Evolutionary conservation across 2,888 invertebrate species (phyloP), one percentile per base, ranked within the genome.

Genomic region (Cacoxenus indagator): DNA sequence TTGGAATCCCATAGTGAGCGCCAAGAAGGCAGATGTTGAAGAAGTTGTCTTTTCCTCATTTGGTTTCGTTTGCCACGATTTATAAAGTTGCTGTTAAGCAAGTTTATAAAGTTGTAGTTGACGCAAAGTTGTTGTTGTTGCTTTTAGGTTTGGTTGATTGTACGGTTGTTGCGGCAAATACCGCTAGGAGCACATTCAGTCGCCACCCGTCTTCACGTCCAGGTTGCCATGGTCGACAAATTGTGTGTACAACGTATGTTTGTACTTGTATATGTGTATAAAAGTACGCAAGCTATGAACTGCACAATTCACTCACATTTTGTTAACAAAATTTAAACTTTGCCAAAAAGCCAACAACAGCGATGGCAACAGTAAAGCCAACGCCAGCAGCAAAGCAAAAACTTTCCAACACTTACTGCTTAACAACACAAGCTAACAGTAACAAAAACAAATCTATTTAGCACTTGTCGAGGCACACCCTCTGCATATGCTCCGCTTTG

Each of bases 231-330:
- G 80, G 78, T 76, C 76, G 76, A 81, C 78, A 82, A 82, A 82
- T 80, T 82, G 82, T 78, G 77, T 77, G 77, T 76, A 61, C 65
- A 26, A 27, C 31, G 66, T 57, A 45, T 9, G 45, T 46, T 48
- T 48, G 54, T 69, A 11, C 37, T 48, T 8, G 26, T 45, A 27
- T 65, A n/a, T 64, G 54, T 64, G 62, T 69, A 61, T 67, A 45
- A 45, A 37, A 45, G 64, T 64, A 65, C 57, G 59, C 62, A 68
- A 62, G 72, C 64, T 64, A 64, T 55, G 27, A 73, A 82, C 79
- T 78, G 81, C 80, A 78, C n/a, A 81, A 78, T 81, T 78, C 76
- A 76, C 81, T n/a, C n/a, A n/a, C n/a, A n/a, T n/a, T n/a, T n/a
- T 81, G 82, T 81, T 81, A 81, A 81, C 81, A 78, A 74, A 78